These are phyloP conservation scores for Barbus barbus DNA, from an alignment of 2,113 vertebrate genomes.

Conservation along the genomic window DNA sequence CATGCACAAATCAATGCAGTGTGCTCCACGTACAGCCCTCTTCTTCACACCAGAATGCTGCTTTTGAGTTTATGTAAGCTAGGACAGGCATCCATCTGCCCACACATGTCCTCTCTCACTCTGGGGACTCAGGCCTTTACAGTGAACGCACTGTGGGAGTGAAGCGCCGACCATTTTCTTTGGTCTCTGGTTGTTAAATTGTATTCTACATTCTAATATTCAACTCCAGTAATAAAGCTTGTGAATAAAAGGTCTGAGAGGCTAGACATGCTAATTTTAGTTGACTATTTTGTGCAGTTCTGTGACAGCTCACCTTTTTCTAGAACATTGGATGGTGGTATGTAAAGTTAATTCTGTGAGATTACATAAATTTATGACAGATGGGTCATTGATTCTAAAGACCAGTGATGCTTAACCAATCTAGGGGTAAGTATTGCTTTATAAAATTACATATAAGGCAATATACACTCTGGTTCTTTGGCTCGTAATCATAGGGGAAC, in stretches of 20 bases:
- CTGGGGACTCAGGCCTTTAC: constrained; percentile 50
- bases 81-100: constrained; percentile 62
- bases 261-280: constrained; percentile 8
- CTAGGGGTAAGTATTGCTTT: not conserved
- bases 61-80: constrained; percentile 65
- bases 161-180: no score
- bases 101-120: constrained; percentile 49
- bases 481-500: no score
- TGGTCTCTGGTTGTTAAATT: no score
- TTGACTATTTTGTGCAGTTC: not conserved
- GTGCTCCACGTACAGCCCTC: constrained; percentile 55
- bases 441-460: not conserved
- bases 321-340: not conserved
- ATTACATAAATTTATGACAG: not conserved
- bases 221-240: not conserved
- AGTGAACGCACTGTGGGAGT: constrained; percentile 46
- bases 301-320: not conserved
- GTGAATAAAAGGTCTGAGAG: not conserved
- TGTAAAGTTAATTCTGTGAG: not conserved
- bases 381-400: not conserved
- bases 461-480: no score
- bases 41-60: constrained; percentile 54
- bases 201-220: not conserved
- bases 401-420: not conserved
- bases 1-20: constrained; percentile 63